Conservation (phyloP, 2,888 invertebrate species). For the Apodemia mormo region DNA sequence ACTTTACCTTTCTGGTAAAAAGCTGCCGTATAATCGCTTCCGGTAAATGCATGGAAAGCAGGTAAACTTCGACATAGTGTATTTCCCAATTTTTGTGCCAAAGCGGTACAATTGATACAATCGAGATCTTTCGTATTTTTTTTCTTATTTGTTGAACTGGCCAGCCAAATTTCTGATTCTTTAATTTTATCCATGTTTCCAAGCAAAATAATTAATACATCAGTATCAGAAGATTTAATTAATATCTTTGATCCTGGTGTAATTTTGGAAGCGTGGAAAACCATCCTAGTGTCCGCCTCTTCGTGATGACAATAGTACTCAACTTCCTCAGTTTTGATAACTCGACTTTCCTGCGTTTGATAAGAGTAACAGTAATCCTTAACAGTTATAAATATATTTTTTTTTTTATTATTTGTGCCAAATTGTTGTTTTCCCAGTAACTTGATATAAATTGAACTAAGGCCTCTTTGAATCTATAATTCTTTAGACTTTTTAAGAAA, state of each 20-base stretch:
- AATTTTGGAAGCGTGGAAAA: conserved; percentile 39
- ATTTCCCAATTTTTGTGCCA: too few species aligned
- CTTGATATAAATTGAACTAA: conserved; percentile 35
- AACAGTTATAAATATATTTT: conserved; percentile 23
- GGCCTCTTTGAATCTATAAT: conserved; percentile 37
- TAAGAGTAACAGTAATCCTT: conserved; percentile 30
- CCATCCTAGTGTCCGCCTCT: conserved; percentile 27
- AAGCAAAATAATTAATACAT: conserved; percentile 39
- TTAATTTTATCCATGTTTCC: too few species aligned
- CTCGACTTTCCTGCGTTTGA: conserved; percentile 27
- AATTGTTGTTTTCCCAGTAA: conserved; percentile 30
- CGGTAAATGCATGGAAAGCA: too few species aligned
- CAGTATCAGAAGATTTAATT: conserved; percentile 40
- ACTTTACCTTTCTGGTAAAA: too few species aligned
- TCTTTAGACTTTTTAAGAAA: conserved; percentile 35
- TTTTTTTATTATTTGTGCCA: conserved; percentile 28
- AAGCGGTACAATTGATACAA: too few species aligned
- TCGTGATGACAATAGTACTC: not conserved
- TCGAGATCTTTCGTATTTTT: too few species aligned
- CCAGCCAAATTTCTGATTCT: too few species aligned
- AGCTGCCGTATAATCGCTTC: too few species aligned
- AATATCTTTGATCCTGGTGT: conserved; percentile 36
- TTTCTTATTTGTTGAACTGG: too few species aligned
- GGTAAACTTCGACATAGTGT: too few species aligned
- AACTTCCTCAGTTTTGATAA: conserved; percentile 32